phyloP scores from a whole-genome alignment of 2,888 invertebrate species.

The Neocrepidodera transversa region DNA sequence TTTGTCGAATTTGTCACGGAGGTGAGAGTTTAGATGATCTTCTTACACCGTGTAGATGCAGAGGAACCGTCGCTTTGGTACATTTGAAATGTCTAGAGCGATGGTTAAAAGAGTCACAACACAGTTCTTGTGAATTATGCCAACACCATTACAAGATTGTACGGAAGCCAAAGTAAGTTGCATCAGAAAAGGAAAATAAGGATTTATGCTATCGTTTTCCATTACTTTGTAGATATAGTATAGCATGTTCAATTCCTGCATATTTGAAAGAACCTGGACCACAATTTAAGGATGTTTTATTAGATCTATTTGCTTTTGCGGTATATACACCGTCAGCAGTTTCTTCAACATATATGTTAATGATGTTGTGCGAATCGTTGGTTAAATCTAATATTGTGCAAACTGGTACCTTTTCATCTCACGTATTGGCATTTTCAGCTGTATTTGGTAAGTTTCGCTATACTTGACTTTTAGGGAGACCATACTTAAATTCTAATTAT shows the following conservation, averaged over 20 bases:
- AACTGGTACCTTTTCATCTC: conserved; percentile 49
- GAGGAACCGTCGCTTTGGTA: conserved; percentile 65
- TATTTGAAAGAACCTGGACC: conserved; percentile 60
- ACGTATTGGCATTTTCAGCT: conserved; percentile 56
- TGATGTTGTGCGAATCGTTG: conserved; percentile 57
- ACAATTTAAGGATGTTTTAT: conserved; percentile 60
- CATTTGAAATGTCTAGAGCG: conserved; percentile 66
- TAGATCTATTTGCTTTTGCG: conserved; percentile 62
- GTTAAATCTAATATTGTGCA: conserved; percentile 50
- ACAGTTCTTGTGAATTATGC: conserved; percentile 66
- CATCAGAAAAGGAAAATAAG: background rate
- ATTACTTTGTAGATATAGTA: conserved; percentile 31
- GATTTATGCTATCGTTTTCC: too few species aligned
- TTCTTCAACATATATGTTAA: conserved; percentile 59
- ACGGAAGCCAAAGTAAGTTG: conserved; percentile 57
- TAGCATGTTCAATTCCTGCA: conserved; percentile 55
- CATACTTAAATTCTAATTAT: too few species aligned
- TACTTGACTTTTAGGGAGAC: too few species aligned
- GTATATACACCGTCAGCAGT: conserved; percentile 64
- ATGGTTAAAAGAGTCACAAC: conserved; percentile 65
- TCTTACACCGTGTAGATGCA: conserved; percentile 64
- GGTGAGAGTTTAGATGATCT: conserved; percentile 59
- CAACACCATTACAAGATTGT: conserved; percentile 62
- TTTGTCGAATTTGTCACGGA: conserved; percentile 60
- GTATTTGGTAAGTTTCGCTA: conserved; percentile 52